phyloP scores from a whole-genome alignment of 1,140 invertebrate species.

The Aphelenchoides fujianensis region DNA sequence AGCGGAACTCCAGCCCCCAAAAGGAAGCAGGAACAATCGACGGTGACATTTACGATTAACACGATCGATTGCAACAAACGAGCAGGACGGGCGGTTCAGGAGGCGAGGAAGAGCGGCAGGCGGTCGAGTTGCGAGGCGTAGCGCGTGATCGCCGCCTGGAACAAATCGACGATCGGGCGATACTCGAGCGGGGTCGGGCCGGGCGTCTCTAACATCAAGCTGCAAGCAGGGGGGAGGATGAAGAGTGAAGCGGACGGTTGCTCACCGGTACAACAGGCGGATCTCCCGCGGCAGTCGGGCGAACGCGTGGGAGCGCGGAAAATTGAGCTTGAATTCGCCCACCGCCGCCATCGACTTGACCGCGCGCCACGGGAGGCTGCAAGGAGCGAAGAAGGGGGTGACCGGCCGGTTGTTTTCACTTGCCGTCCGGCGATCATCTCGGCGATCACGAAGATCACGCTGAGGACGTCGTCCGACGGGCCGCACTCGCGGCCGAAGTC shows the following conservation, averaged over 20 bases:
- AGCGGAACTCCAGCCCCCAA: no score
- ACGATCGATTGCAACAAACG: no score
- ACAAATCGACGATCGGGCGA: constrained; percentile 8
- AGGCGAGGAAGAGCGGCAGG: constrained; percentile 3
- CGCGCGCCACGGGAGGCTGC: constrained; percentile 36
- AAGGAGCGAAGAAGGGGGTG: neutral
- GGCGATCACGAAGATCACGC: constrained; percentile 32
- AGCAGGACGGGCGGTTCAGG: no score
- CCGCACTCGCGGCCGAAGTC: constrained; percentile 23
- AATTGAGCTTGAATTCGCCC: neutral
- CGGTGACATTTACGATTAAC: no score
- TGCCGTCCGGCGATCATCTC: constrained; percentile 34
- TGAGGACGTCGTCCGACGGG: constrained; percentile 33
- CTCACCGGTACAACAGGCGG: constrained; percentile 33
- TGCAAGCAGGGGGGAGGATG: neutral
- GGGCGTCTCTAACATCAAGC: constrained; percentile 5
- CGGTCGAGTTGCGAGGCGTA: neutral
- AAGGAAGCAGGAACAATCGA: no score
- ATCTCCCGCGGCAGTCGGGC: constrained; percentile 24
- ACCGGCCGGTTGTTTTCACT: neutral
- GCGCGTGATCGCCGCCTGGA: constrained; percentile 7
- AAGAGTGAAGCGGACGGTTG: neutral
- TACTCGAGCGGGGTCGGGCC: constrained; percentile 1
- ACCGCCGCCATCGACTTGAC: neutral
- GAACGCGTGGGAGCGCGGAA: constrained; percentile 20